Evolutionary conservation across 2,888 invertebrate species (phyloP).

Genomic region (Machimus rusticus): DNA sequence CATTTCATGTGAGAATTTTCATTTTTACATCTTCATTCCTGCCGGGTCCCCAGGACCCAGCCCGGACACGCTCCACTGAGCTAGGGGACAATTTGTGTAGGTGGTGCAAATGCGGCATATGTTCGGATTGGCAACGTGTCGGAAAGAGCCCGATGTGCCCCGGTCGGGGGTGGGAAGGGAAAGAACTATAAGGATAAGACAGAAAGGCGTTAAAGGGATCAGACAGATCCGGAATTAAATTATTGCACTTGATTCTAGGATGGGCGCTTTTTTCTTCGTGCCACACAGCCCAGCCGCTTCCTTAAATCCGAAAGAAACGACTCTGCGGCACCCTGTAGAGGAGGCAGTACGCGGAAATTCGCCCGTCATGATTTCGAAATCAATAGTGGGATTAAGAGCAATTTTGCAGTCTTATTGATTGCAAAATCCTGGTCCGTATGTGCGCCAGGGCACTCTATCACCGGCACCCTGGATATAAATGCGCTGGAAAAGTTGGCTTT

Average conservation of each 20-base stretch:
- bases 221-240: not conserved
- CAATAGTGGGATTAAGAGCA: not conserved
- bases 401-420: not conserved
- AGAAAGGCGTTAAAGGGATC: not conserved
- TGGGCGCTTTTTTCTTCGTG: not conserved
- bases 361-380: not conserved
- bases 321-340: not conserved
- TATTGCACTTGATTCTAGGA: not conserved
- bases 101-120: not conserved
- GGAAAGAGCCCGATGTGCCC: not conserved
- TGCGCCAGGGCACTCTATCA: not conserved
- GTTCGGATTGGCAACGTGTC: not conserved
- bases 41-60: not conserved
- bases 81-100: not conserved
- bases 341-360: not conserved
- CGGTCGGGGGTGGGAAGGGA: not conserved
- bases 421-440: not conserved
- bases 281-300: not conserved
- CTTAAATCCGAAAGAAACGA: not conserved
- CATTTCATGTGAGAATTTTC: constrained; percentile 15
- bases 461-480: not conserved
- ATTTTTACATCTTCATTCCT: constrained; percentile 30
- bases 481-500: not conserved
- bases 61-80: not conserved
- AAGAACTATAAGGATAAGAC: not conserved